Base-by-base conservation (phyloP, 2,797 vertebrate species). In the Arvicola amphibius region DNA sequence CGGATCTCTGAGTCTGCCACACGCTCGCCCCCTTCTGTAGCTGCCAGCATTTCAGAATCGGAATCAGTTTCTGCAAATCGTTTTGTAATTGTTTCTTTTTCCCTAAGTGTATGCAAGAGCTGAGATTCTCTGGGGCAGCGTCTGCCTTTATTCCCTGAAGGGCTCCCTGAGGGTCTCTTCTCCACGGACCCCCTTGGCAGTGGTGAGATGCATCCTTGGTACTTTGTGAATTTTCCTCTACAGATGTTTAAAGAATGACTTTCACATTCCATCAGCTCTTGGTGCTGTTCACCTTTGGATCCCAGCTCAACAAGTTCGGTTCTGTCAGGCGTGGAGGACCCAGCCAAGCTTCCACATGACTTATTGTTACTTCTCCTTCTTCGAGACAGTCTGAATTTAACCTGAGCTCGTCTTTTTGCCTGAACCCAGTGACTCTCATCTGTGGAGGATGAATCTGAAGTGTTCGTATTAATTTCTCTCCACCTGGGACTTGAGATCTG, bases 401-500 rank as follows among this genome's bases (percentile, higher is more conserved):
- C 99, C 93, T 98, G 99, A 25, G 98, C 99, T 99, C 98, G 99
- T 95, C 98, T 99, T 96, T 98, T 98, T 96, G 98, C 92, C 96
- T 99, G 98, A 63, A 98, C 98, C 98, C 99, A 98, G 0, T 97
- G 97, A 98, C 98, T 98, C 8, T 99, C 99, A 91, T 99, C 99
- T 0, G 98, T 98, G 63, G 99, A 99, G 34, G 99, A 99, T 4
- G 99, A 99, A 96, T 99, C 99, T 0, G 99, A 98, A 32, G 95
- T 95, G 9, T 92, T 90, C 48, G 77, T 91, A 43, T 71, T 87
- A 48, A 94, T 77, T 13, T 98, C 95, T 21, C 95, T 98, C 98
- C 98, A 98, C 59, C 56, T 95, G 91, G 97, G 67, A 93, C 97
- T 98, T 0, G 96, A 65, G 85, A 97, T 83, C 71, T 96, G 90